Evolutionary conservation across 1,140 invertebrate species (phyloP), one percentile per base, ranked within the genome.

Genomic region (Elysia chlorotica): DNA sequence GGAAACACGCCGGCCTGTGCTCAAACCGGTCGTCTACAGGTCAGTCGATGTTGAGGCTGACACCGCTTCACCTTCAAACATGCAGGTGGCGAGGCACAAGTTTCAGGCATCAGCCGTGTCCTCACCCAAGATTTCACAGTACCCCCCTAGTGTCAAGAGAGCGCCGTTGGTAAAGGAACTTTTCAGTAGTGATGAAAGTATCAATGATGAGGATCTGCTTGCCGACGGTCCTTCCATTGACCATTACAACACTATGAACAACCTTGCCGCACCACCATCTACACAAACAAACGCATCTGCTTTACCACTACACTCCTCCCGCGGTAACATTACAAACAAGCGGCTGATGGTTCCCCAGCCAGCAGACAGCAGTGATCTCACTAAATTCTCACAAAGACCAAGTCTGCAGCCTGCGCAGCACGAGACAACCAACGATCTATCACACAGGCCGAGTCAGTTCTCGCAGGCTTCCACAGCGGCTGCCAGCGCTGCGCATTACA

Each of bases 171-270:
- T 41, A 23, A 25, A 56, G 36, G 65, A 73, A 41, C n/a, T 59
- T 14, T 19, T 56, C 2, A 74, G 66, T n/a, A 74, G 73, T 74
- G 71, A 80, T 17, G 81, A 81, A 33, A 83, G 79, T 74, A 72
- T 84, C 73, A 80, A 83, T 65, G 83, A 84, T 71, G 83, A 84
- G 36, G 54, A 78, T 25, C 66, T 84, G 56, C 81, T 83, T 76
- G 81, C 74, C 61, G 65, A 75, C 2, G 48, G 33, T 1, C 54
- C 48, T 23, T 23, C n/a, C 81, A 56, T 77, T 75, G 41, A 75
- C n/a, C n/a, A n/a, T n/a, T n/a, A n/a, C n/a, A n/a, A n/a, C n/a
- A n/a, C n/a, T n/a, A n/a, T n/a, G n/a, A n/a, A n/a, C n/a, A n/a
- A n/a, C n/a, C n/a, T n/a, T n/a, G n/a, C n/a, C n/a, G n/a, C n/a